These are phyloP conservation scores for Typhlichthys subterraneus DNA, from an alignment of 2,797 vertebrate species.

Conservation along the genomic window DNA sequence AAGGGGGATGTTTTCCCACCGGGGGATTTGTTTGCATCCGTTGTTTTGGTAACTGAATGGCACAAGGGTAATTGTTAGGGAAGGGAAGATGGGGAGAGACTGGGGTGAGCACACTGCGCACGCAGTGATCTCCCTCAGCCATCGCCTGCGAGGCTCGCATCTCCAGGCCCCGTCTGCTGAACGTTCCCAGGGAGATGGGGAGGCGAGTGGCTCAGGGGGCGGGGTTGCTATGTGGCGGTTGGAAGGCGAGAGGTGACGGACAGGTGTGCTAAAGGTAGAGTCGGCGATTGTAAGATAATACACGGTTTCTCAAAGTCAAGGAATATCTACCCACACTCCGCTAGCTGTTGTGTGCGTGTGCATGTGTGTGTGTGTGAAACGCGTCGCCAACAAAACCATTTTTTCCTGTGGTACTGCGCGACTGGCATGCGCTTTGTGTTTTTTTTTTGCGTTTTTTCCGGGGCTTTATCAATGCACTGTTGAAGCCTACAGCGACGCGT, in stretches of 20 bases:
- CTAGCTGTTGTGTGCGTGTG: too few relatives aligned
- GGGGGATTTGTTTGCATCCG: constrained; percentile 32
- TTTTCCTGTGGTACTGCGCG: too few relatives aligned
- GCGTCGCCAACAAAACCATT: too few relatives aligned
- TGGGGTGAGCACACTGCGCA: constrained; percentile 41
- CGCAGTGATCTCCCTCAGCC: constrained; percentile 45
- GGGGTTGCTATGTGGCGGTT: constrained; percentile 8
- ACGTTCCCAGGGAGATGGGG: constrained; percentile 23
- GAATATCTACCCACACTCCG: too few relatives aligned
- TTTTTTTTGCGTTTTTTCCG: too few relatives aligned
- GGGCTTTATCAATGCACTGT: too few relatives aligned
- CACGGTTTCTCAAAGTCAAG: too few relatives aligned
- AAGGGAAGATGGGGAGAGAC: constrained; percentile 22
- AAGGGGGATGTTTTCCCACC: constrained; percentile 30
- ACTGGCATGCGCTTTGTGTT: too few relatives aligned
- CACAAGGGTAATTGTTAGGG: constrained; percentile 3
- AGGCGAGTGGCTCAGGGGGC: neutral
- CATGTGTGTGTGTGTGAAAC: too few relatives aligned
- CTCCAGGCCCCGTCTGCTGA: constrained; percentile 14
- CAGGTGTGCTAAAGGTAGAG: constrained; percentile 24
- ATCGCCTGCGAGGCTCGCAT: constrained; percentile 13
- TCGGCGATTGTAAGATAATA: too few relatives aligned
- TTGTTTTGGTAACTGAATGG: constrained; percentile 37
- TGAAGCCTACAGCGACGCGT: too few relatives aligned
- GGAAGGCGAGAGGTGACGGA: constrained; percentile 32